These are phyloP conservation scores for Rhegmatorhina hoffmannsi DNA, from an alignment of 2,113 vertebrate species.

Conservation along the genomic window DNA sequence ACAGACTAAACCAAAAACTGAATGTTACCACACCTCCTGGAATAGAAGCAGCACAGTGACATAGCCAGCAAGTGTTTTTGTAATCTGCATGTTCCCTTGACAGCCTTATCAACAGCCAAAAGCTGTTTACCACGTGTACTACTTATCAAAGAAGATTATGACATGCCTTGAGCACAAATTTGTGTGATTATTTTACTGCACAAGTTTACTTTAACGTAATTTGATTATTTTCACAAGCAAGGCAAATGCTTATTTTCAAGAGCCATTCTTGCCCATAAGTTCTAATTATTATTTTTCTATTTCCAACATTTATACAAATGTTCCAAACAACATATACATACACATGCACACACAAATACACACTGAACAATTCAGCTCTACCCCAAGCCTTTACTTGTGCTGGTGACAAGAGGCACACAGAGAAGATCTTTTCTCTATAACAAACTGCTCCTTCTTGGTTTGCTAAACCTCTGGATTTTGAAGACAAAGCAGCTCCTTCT, in stretches of 20 bases:
- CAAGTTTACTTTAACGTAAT: neutral
- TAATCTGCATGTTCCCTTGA: neutral
- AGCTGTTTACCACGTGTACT: neutral
- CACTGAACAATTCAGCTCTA: neutral
- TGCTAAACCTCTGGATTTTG: neutral
- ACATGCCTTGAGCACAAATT: neutral
- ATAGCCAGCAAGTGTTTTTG: neutral
- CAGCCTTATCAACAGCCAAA: conserved; percentile 47
- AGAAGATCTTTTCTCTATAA: neutral
- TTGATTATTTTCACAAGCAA: neutral
- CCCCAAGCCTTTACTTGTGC: neutral
- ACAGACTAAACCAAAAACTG: neutral
- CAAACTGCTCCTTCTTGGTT: neutral
- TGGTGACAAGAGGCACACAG: neutral
- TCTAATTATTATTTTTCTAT: neutral
- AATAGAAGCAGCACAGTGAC: neutral
- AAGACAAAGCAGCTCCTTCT: neutral
- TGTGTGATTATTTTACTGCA: neutral
- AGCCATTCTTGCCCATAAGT: neutral
- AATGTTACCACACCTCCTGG: neutral
- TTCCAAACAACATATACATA: neutral
- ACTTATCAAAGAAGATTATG: neutral
- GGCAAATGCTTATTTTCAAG: neutral
- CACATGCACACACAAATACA: neutral
- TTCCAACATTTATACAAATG: neutral